Conservation (phyloP, 2,797 vertebrate genomes). For the Artibeus jamaicensis region DNA sequence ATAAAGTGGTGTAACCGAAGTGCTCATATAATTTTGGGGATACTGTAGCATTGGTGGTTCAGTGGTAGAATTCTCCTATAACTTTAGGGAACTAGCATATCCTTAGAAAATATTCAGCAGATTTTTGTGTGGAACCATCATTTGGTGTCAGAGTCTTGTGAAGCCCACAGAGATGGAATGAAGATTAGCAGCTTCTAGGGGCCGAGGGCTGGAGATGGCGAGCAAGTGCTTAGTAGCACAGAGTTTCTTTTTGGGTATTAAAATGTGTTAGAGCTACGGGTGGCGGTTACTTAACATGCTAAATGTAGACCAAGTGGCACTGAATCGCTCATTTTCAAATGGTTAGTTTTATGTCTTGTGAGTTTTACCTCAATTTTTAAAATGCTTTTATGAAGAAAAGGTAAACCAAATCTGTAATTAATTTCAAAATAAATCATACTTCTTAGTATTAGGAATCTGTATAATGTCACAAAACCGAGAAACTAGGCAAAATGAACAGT, state of each 20-base stretch:
- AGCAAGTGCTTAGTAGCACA: neutral
- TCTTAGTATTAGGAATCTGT: neutral
- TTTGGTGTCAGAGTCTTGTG: neutral
- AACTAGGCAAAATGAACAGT: neutral
- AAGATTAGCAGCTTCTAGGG: neutral
- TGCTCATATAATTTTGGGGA: neutral
- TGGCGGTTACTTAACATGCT: too few relatives aligned
- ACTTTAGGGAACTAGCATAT: neutral
- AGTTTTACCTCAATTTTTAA: neutral
- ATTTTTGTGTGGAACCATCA: neutral
- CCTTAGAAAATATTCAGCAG: neutral
- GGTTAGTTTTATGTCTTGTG: too few relatives aligned
- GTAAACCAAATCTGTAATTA: neutral
- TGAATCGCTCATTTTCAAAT: too few relatives aligned
- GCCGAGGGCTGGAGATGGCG: neutral
- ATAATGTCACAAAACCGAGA: neutral
- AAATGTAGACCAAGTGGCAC: too few relatives aligned
- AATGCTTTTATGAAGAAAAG: neutral
- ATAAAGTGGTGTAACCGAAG: neutral
- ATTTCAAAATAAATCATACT: neutral
- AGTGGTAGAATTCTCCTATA: neutral
- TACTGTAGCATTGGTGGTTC: too few relatives aligned
- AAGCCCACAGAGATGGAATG: neutral
- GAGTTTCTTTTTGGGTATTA: neutral
- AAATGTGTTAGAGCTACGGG: neutral